Evolutionary conservation across 2,888 invertebrate genomes (phyloP), one percentile per base, ranked within the genome.

Genomic region (Julus scandinavius): DNA sequence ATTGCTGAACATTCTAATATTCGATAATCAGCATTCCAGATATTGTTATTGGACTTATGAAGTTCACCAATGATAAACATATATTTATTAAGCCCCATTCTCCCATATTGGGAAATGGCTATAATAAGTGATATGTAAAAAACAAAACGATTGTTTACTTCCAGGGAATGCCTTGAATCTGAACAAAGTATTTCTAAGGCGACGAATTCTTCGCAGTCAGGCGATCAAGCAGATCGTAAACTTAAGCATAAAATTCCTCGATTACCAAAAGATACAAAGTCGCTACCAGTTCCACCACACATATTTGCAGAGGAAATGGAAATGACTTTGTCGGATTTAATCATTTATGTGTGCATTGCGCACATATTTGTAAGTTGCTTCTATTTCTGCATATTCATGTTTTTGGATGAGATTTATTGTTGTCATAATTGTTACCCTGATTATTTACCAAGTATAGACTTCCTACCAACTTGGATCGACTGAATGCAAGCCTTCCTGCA

Each of bases 311-410:
- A 98, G 93, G 97, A 97, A 0, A 95, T 96, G 1, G 94, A 94
- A 90, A 94, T 97, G 91, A 97, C 97, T 0, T 93, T 98, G 90
- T 95, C 97, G 4, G 98, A 98, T 92, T 92, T 97, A 80, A 94
- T 98, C 89, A 93, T 98, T 88, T 95, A 95, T 90, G 95, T 96
- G 1, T 95, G 95, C 91, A 94, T 96, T 91, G 93, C 94, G 91
- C 29, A 90, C 89, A 90, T 92, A 15, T 84, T 92, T 90, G 92
- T 92, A 91, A 90, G 91, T 90, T 63, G 15, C 7, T 49, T 80
- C 40, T 49, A 58, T 58, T 58, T 58, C 4, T 17, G 58, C 11
- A 58, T 58, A 17, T 50, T 11, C 15, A 4, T 58, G 11, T 15
- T 58, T 58, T 58, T 15, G 15, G 4, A 4, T 58, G 86, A 5